phyloP scores from a whole-genome alignment of 35 echinoderm and acorn worm genomes.

The Strongylocentrotus purpuratus region DNA sequence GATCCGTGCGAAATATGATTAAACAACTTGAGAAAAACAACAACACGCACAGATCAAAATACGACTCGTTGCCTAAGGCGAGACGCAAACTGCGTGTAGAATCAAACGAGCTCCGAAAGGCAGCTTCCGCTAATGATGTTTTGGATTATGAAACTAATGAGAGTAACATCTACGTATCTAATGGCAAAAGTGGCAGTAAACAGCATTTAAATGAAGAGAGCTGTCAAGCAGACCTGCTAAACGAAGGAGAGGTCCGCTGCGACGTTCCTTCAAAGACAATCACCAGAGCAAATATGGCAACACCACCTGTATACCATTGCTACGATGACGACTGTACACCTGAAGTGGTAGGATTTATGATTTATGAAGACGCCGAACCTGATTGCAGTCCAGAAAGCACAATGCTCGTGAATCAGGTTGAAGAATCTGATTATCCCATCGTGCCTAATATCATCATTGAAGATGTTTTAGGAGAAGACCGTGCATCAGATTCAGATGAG shows the following conservation, averaged over 20 bases:
- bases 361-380: background rate
- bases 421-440: background rate
- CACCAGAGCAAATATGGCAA: no score
- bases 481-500: background rate
- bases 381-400: background rate
- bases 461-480: background rate
- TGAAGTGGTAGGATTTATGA: background rate
- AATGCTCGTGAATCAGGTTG: background rate
- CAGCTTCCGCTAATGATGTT: background rate
- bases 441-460: background rate
- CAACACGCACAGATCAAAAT: background rate
- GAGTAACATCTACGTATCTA: background rate
- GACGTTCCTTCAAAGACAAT: no score
- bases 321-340: background rate
- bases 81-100: background rate
- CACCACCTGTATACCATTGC: no score
- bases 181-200: background rate
- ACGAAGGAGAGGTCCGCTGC: background rate
- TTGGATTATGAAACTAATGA: background rate
- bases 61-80: conserved; percentile 29
- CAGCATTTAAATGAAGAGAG: background rate
- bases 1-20: background rate
- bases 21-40: background rate
- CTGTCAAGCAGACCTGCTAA: background rate
- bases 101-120: conserved; percentile 21